A percentile compares a stretch with the other conserved stretches of the same genome.
Conservation (phyloP, 2,888 invertebrate genomes). For the Drosophila leonis region DNA sequence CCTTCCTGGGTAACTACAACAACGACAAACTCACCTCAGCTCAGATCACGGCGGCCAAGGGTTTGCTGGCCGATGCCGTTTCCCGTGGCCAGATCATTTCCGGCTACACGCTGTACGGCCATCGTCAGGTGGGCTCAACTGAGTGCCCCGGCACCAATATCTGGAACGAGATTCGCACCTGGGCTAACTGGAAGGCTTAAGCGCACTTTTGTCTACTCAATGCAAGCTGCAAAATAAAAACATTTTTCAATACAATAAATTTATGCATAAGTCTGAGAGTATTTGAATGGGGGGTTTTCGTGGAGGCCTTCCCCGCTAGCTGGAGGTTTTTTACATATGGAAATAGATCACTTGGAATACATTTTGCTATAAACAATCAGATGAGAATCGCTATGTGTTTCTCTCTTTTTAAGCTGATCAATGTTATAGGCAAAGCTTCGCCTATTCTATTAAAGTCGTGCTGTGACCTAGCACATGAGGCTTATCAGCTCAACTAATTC, state of each 20-base stretch:
- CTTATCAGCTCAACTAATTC: not conserved
- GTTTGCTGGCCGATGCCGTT: constrained; percentile 72
- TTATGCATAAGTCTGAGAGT: not conserved
- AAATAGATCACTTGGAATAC: not conserved
- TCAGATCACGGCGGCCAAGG: constrained; percentile 72
- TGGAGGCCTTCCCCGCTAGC: constrained; percentile 12
- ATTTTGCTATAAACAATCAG: not conserved
- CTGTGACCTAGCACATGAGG: not conserved
- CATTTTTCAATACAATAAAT: constrained; percentile 34
- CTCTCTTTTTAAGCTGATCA: no score
- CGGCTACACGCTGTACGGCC: constrained; percentile 79
- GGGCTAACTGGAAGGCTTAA: constrained; percentile 82
- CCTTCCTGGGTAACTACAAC: constrained; percentile 82
- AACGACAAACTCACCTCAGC: constrained; percentile 60
- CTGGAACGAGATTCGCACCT: constrained; percentile 79
- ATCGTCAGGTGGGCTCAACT: constrained; percentile 80
- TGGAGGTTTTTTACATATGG: constrained; percentile 1
- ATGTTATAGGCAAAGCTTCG: not conserved
- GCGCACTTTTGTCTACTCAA: not conserved
- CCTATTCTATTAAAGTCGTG: no score
- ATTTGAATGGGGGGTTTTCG: constrained; percentile 16
- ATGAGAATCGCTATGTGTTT: no score
- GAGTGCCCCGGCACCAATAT: constrained; percentile 83
- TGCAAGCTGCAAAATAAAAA: constrained; percentile 36
- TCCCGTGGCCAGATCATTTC: constrained; percentile 69